These are phyloP conservation scores for Dromius quadrimaculatus DNA, from an alignment of 2,888 invertebrate genomes.

Conservation along the genomic window DNA sequence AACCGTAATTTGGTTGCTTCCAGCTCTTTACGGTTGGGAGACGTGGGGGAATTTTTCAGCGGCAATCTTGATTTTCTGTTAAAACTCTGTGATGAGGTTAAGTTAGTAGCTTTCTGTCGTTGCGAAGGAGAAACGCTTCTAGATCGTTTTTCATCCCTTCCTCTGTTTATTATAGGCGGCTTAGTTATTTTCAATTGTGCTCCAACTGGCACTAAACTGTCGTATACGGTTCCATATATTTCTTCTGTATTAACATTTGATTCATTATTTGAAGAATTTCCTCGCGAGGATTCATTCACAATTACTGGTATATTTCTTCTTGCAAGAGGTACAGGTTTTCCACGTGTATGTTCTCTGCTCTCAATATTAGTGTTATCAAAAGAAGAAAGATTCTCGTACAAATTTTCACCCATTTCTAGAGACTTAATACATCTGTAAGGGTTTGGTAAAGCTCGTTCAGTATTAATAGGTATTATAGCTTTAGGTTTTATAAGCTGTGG, in stretches of 20 bases:
- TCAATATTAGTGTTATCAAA: constrained; percentile 8
- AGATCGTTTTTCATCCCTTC: constrained; percentile 45
- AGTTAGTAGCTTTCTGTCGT: constrained; percentile 23
- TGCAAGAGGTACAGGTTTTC: constrained; percentile 29
- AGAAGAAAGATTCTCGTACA: constrained; percentile 33
- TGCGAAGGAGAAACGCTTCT: constrained; percentile 43
- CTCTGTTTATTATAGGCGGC: constrained; percentile 28
- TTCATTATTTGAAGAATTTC: constrained; percentile 30
- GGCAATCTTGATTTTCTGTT: constrained; percentile 50
- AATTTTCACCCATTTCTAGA: constrained; percentile 18
- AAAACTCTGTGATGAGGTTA: constrained; percentile 47
- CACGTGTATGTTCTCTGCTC: constrained; percentile 35
- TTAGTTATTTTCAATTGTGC: constrained; percentile 48
- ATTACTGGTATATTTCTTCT: constrained; percentile 12
- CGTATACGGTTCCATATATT: constrained; percentile 63
- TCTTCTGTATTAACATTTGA: constrained; percentile 57
- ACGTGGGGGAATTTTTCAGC: constrained; percentile 51
- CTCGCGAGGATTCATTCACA: constrained; percentile 10
- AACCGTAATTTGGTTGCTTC: constrained; percentile 63
- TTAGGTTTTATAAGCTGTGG: constrained; percentile 64
- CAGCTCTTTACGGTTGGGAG: constrained; percentile 58
- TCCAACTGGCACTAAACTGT: constrained; percentile 56
- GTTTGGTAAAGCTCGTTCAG: constrained; percentile 64
- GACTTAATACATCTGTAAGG: constrained; percentile 60
- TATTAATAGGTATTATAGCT: constrained; percentile 64